Evolutionary conservation across 2,888 invertebrate genomes (phyloP), one percentile per base, ranked within the genome.

Genomic region (Metellina segmentata): DNA sequence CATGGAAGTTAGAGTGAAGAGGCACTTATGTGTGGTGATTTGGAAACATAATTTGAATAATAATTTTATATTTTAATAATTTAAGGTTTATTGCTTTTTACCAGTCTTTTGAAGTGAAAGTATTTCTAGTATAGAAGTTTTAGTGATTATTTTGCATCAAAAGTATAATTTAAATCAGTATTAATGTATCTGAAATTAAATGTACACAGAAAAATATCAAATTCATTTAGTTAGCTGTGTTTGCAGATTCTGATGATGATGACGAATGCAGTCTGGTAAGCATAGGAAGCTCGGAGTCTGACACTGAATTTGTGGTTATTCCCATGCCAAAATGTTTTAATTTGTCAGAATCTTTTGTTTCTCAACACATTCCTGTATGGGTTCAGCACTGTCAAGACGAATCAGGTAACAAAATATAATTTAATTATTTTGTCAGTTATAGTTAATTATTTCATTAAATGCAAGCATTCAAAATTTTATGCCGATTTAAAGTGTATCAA

Each of bases 311-410:
- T 94, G 94, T 94, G 85, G 94, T 95, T 13, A 95, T 95, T 16
- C 95, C 95, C 0, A 93, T 95, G 91, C 95, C 95, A 1, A 94
- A 94, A 79, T 95, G 95, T 92, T 95, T 95, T 93, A 94, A 94
- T 92, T 53, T 93, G 19, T 81, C 81, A 19, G 90, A 92, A 69
- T 93, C 93, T 11, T 93, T 93, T 72, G 69, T 83, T 20, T 83
- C 87, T n/a, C 81, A 83, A 7, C 71, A 83, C 75, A 81, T 85
- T 34, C 53, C 85, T 9, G 51, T 72, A 13, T 89, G 85, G 81
- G 74, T 61, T n/a, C 86, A 81, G n/a, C 20, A 82, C 19, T 78
- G 71, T 7, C 75, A 48, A 19, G 61, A 74, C 20, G 87, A 88
- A 51, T 6, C 61, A 71, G 83, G 91, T 91, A 71, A n/a, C 53